Evolutionary conservation across 2,113 vertebrate genomes (phyloP).

Genomic region (Sinocyclocheilus anophthalmus): DNA sequence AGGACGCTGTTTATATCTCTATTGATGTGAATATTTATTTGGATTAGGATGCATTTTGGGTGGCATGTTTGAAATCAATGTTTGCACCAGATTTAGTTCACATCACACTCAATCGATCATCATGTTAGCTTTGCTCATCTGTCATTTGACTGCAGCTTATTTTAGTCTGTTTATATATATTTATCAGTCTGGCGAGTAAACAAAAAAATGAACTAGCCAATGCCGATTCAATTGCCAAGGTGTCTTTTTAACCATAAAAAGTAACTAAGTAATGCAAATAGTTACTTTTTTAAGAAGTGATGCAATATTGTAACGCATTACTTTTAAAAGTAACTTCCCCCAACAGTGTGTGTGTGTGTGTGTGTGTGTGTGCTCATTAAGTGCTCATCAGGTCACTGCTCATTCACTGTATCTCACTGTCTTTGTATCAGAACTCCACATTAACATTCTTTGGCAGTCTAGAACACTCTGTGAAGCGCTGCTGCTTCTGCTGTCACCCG

Average conservation of each 20-base stretch:
- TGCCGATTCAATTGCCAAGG: too few species aligned
- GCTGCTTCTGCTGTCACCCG: neutral
- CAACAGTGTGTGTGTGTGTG: constrained; percentile 7
- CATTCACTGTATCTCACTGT: neutral
- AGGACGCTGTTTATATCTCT: neutral
- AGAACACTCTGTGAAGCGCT: neutral
- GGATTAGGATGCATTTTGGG: neutral
- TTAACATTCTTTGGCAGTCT: neutral
- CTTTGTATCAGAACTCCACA: constrained; percentile 2
- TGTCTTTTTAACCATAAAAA: too few species aligned
- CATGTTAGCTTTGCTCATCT: neutral
- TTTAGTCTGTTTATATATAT: neutral
- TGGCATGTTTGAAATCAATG: neutral
- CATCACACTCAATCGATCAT: neutral
- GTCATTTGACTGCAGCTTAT: neutral
- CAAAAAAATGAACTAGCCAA: too few species aligned
- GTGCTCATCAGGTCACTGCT: neutral
- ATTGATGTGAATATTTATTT: neutral
- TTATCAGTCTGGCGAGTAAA: too few species aligned
- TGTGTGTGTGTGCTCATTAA: constrained; percentile 13
- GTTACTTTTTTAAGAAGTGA: too few species aligned
- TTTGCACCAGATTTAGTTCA: neutral
- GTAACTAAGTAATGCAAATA: too few species aligned
- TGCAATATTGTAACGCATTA: too few species aligned
- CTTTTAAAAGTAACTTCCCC: too few species aligned